Evolutionary conservation across 1,140 invertebrate genomes (phyloP).

Genomic region (Papilio dardanus): DNA sequence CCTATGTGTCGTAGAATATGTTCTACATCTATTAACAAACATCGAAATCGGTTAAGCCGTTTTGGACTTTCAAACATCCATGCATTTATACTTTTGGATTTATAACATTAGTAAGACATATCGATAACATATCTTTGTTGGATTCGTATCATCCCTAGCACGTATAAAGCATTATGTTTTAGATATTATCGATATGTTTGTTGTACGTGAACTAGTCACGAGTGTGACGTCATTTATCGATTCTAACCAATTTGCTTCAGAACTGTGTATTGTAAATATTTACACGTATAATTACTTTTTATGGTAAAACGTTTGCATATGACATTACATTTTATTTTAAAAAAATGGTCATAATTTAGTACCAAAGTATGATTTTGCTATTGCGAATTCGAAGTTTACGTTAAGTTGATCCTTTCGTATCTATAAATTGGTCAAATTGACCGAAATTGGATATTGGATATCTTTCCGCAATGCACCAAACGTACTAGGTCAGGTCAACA

Average conservation of each 20-base stretch:
- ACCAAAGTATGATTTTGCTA: neutral
- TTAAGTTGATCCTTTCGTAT: neutral
- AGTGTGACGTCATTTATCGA: constrained; percentile 2
- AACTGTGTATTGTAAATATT: neutral
- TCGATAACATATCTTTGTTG: neutral
- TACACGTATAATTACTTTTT: neutral
- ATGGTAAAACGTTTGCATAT: too few relatives aligned
- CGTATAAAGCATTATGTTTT: constrained; percentile 1
- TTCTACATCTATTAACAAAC: too few relatives aligned
- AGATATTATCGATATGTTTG: neutral
- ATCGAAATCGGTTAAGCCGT: too few relatives aligned
- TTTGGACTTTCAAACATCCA: too few relatives aligned
- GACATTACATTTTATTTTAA: neutral
- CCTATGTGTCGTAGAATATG: too few relatives aligned
- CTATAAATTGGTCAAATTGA: neutral
- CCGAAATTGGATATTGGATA: neutral
- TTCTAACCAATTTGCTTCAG: neutral
- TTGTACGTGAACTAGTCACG: neutral
- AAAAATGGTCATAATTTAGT: neutral
- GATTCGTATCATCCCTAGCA: neutral
- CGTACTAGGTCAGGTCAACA: constrained; percentile 2
- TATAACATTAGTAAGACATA: too few relatives aligned
- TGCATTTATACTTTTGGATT: too few relatives aligned
- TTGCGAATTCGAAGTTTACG: neutral
- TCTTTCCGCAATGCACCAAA: neutral